phyloP scores from a whole-genome alignment of 2,888 invertebrate genomes.

The Margaritifera margaritifera region DNA sequence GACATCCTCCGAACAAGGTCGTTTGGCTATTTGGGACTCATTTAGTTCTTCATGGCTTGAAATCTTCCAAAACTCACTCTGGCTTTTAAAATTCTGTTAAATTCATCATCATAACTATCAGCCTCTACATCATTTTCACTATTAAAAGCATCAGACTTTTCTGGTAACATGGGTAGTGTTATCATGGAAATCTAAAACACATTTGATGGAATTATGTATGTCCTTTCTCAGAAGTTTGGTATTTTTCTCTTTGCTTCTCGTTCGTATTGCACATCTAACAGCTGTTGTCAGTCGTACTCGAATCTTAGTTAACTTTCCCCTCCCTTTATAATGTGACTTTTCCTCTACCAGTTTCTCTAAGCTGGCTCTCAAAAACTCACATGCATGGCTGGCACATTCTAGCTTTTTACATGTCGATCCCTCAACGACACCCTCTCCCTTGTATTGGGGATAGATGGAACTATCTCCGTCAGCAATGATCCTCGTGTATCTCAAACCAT shows the following conservation, averaged over 20 bases:
- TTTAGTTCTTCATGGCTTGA: slow-evolving; percentile 6
- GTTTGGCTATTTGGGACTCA: not conserved
- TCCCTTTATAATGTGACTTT: slow-evolving; percentile 20
- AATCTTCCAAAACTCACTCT: slow-evolving; percentile 9
- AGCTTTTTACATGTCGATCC: slow-evolving; percentile 12
- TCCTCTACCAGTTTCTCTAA: slow-evolving; percentile 17
- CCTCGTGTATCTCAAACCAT: slow-evolving; percentile 29
- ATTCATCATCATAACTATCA: not conserved
- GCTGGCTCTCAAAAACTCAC: slow-evolving; percentile 16
- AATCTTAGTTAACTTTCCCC: slow-evolving; percentile 9
- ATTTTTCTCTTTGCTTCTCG: too few species aligned
- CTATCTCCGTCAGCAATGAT: slow-evolving; percentile 32
- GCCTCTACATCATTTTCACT: not conserved
- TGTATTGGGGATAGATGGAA: slow-evolving; percentile 10
- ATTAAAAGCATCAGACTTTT: not conserved
- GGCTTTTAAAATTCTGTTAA: slow-evolving; percentile 11
- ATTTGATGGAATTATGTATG: too few species aligned
- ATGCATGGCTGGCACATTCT: slow-evolving; percentile 24
- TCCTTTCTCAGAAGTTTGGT: too few species aligned
- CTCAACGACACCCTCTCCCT: slow-evolving; percentile 21
- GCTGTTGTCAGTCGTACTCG: slow-evolving; percentile 18
- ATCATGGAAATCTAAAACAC: too few species aligned
- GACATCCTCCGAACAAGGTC: not conserved
- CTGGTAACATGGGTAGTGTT: slow-evolving; percentile 1
- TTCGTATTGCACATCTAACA: slow-evolving; percentile 35